Evolutionary conservation across 2,113 vertebrate species (phyloP), one percentile per base, ranked within the genome.

Genomic region (Cricetomys ansorgei): DNA sequence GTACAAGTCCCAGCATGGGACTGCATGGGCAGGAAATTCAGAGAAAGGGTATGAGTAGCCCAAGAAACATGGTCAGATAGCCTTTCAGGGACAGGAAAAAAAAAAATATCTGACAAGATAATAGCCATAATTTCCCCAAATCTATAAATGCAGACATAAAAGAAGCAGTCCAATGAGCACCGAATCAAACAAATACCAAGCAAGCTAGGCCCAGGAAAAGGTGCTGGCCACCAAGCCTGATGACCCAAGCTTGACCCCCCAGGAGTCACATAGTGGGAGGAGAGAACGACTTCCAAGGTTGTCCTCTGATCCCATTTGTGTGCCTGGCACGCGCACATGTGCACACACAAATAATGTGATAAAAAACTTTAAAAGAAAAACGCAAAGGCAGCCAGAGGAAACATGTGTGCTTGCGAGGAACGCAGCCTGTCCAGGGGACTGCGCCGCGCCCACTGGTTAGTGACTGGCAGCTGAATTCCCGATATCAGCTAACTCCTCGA

Each of bases 361-460:
- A 57, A 57, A 57, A 59, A 59, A 40, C 2, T 64, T 31, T 62
- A 17, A 64, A 84, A 64, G 25, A 13, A 45, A 84, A 83, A 83
- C 10, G 12, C n/a, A 59, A 84, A 19, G 17, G 17, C 17, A 37
- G 48, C 48, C 34, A 40, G 13, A 10, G 67, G 19, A 40, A 55
- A 57, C 17, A 59, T 50, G 4, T 40, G 29, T 4, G 2, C 12
- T 37, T 0, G 31, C 0, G 3, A 4, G 27, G 48, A 16, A 1
- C 62, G 29, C 34, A 37, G 31, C 7, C 13, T 23, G 80, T 57
- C 13, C 8, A 5, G 29, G 40, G 21, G 17, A 34, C 45, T 86
- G 19, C 31, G 37, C 17, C 50, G 45, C 53, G 19, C 84, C 31
- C 34, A 27, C 64, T 37, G 62, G 43, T 12, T 86, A 67, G 17